A percentile compares a stretch with the other conserved stretches of the same genome.
phyloP scores from a whole-genome alignment of 2,888 invertebrate species.

The Nomada lathburiana region DNA sequence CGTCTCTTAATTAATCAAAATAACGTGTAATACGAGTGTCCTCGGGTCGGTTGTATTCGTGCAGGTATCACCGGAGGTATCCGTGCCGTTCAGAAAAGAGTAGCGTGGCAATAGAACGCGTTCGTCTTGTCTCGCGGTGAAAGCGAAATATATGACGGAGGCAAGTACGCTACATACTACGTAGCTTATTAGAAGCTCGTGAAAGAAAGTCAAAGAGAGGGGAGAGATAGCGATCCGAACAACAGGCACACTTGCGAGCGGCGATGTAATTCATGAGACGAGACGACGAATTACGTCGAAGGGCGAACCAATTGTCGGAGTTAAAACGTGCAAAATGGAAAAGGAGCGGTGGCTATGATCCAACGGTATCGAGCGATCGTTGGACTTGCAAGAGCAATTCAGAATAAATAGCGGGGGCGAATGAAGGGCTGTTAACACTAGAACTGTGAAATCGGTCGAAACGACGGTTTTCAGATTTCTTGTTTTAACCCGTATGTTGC shows the following conservation, averaged over 20 bases:
- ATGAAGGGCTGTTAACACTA: too few species aligned
- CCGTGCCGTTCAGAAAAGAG: neutral
- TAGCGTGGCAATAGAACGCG: too few species aligned
- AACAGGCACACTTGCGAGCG: constrained; percentile 38
- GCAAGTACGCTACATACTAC: neutral
- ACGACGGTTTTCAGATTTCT: too few species aligned
- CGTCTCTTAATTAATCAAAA: too few species aligned
- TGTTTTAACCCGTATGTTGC: too few species aligned
- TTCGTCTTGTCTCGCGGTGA: neutral
- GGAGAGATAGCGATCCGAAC: constrained; percentile 13
- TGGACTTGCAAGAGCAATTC: too few species aligned
- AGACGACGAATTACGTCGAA: constrained; percentile 35
- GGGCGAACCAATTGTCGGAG: constrained; percentile 42
- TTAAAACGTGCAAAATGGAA: constrained; percentile 54
- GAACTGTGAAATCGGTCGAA: too few species aligned
- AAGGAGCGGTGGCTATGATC: constrained; percentile 15
- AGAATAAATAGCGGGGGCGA: too few species aligned
- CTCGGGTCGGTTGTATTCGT: constrained; percentile 41
- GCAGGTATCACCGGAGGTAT: neutral
- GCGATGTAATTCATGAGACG: constrained; percentile 53
- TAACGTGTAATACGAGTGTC: neutral
- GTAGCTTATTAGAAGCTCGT: constrained; percentile 27
- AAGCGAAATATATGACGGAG: neutral
- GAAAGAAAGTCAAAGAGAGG: constrained; percentile 13
- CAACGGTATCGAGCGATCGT: too few species aligned